Evolutionary conservation across 2,113 vertebrate genomes (phyloP).

Genomic region (Plecturocebus donacophilus): DNA sequence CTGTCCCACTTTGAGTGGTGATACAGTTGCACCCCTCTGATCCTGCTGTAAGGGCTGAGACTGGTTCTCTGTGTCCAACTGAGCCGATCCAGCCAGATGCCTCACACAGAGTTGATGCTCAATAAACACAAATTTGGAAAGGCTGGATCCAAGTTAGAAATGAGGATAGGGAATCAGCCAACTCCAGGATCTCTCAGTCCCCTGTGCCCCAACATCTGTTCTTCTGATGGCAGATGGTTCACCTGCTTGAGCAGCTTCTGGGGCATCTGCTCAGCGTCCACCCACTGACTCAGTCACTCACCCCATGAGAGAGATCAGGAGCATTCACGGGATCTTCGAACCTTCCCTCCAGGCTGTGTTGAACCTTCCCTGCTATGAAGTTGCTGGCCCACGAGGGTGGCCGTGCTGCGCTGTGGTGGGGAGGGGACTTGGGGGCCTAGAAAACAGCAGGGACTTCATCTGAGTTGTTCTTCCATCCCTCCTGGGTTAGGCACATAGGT

Average conservation of each 20-base stretch:
- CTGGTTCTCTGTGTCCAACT: neutral
- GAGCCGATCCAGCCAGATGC: neutral
- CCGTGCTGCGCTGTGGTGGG: too few species aligned
- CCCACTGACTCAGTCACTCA: neutral
- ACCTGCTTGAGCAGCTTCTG: neutral
- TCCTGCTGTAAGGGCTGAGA: neutral
- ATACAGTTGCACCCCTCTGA: neutral
- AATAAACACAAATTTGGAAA: neutral
- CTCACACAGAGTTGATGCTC: rapidly evolving
- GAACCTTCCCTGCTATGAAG: neutral
- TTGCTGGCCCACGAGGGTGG: neutral
- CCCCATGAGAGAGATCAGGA: neutral
- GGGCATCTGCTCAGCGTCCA: neutral
- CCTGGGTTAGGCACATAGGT: neutral
- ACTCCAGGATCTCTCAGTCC: neutral
- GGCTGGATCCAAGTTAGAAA: neutral
- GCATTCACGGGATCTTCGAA: neutral
- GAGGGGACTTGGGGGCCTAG: neutral
- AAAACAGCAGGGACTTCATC: neutral
- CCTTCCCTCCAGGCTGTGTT: neutral
- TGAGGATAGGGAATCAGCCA: neutral
- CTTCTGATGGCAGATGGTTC: neutral
- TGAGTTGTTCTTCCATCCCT: neutral
- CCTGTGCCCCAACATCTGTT: neutral
- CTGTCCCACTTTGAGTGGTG: rapidly evolving